These are phyloP conservation scores for Alfaro cultratus DNA, from an alignment of 2,797 vertebrate genomes.

Conservation along the genomic window DNA sequence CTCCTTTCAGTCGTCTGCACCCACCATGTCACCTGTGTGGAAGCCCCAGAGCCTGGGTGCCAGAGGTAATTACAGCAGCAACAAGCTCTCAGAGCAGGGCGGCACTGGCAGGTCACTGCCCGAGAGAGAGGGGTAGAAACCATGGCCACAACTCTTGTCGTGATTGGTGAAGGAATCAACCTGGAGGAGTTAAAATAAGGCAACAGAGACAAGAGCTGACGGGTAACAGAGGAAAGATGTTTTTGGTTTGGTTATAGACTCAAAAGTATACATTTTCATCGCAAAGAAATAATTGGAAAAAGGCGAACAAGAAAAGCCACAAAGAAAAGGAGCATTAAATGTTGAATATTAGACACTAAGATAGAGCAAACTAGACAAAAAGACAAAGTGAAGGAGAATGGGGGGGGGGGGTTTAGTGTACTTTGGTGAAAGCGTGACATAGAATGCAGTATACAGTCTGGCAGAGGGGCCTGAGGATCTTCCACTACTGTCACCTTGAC, in stretches of 20 bases:
- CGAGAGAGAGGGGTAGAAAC: conserved; percentile 67
- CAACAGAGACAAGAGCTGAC: conserved; percentile 18
- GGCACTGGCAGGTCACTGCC: conserved; percentile 72
- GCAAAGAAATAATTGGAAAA: background rate
- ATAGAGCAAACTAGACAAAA: conserved; percentile 39
- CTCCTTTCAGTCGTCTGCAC: conserved; percentile 66
- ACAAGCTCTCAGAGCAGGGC: conserved; percentile 71
- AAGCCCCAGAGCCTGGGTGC: conserved; percentile 78
- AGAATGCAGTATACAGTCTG: conserved; percentile 69
- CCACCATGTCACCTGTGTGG: conserved; percentile 78
- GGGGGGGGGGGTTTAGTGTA: conserved; percentile 43
- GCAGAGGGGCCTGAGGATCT: conserved; percentile 76
- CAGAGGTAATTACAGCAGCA: conserved; percentile 81
- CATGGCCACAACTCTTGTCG: conserved; percentile 66
- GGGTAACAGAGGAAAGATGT: conserved; percentile 11
- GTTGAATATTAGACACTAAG: conserved; percentile 33
- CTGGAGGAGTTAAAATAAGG: conserved; percentile 46
- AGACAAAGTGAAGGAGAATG: conserved; percentile 52
- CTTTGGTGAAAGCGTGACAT: conserved; percentile 59
- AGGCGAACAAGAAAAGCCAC: conserved; percentile 38
- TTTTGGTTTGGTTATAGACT: conserved; percentile 13
- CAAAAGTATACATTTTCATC: background rate
- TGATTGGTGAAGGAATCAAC: conserved; percentile 44
- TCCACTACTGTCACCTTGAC: conserved; percentile 78
- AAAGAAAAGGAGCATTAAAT: conserved; percentile 34